These are phyloP conservation scores for Hetaerina titia DNA, from an alignment of 2,888 invertebrate species.

Conservation along the genomic window DNA sequence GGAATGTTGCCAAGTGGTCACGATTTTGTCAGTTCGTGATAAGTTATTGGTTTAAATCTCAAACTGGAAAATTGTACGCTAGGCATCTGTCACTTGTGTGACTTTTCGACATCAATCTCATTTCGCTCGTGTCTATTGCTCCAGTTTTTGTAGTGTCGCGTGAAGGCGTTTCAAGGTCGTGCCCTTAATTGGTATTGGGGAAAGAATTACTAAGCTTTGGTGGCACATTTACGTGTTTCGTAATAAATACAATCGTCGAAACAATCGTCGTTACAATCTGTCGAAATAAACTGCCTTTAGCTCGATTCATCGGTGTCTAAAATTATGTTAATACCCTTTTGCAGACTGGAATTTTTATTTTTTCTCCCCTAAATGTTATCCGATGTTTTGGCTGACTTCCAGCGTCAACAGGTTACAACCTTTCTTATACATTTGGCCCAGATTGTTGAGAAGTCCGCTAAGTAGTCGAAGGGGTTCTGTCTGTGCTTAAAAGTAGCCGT, in stretches of 20 bases:
- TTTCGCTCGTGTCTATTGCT: not conserved
- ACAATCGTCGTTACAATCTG: not conserved
- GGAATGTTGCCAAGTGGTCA: too few relatives aligned
- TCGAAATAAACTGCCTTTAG: not conserved
- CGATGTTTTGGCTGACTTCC: conserved; percentile 12
- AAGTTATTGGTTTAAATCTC: too few relatives aligned
- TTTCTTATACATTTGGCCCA: not conserved
- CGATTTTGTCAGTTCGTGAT: too few relatives aligned
- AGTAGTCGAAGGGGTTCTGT: not conserved
- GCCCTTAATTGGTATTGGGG: not conserved
- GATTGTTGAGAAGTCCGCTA: not conserved
- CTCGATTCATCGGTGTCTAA: not conserved
- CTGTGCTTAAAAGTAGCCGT: not conserved
- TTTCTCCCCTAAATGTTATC: not conserved
- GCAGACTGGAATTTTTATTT: not conserved
- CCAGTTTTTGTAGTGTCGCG: not conserved
- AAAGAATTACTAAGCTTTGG: not conserved
- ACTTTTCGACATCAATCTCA: not conserved
- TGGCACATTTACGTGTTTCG: too few relatives aligned
- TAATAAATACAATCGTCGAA: too few relatives aligned
- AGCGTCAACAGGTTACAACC: conserved; percentile 43
- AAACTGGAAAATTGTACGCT: too few relatives aligned
- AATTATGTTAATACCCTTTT: not conserved
- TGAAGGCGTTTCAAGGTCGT: not conserved
- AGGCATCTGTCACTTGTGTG: too few relatives aligned